Evolutionary conservation across 2,797 vertebrate species (phyloP).

Genomic region (Diplodus sargus): DNA sequence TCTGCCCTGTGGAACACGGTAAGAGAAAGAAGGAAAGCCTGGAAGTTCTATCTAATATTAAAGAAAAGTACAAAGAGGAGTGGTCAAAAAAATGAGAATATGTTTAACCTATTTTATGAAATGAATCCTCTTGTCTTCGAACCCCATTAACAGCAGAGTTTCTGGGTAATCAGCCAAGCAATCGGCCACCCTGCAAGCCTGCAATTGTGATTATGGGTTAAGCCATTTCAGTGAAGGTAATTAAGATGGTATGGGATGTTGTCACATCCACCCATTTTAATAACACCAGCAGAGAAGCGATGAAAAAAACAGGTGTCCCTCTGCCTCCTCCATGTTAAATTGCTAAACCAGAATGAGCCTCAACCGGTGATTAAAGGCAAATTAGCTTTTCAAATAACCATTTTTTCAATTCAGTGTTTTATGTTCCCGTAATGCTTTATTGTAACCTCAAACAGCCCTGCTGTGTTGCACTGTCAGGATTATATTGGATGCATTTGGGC

Average conservation of each 20-base stretch:
- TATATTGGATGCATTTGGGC: background rate
- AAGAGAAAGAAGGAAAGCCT: constrained; percentile 12
- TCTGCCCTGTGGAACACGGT: constrained; percentile 26
- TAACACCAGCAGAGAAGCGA: constrained; percentile 49
- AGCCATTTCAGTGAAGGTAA: constrained; percentile 63
- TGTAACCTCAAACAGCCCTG: constrained; percentile 26
- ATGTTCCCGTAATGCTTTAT: constrained; percentile 44
- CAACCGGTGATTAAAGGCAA: constrained; percentile 60
- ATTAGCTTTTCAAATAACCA: constrained; percentile 64
- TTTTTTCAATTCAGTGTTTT: constrained; percentile 33
- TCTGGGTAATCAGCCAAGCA: constrained; percentile 50
- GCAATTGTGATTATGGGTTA: constrained; percentile 70
- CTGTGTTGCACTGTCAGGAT: constrained; percentile 12
- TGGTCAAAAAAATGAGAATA: background rate
- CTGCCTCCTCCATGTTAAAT: constrained; percentile 50
- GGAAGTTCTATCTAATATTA: constrained; percentile 10
- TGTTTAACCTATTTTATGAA: constrained; percentile 1
- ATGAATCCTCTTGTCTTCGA: constrained; percentile 11
- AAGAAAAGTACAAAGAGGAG: constrained; percentile 6
- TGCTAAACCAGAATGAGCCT: constrained; percentile 49
- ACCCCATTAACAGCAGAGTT: constrained; percentile 26
- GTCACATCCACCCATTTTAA: constrained; percentile 61
- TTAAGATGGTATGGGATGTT: constrained; percentile 58
- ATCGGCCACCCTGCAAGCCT: constrained; percentile 51
- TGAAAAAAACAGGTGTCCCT: constrained; percentile 59